Percentiles rank a stretch among this genome's conserved stretches.
phyloP scores from a whole-genome alignment of 2,797 vertebrate genomes.

The Gymnodraco acuticeps region DNA sequence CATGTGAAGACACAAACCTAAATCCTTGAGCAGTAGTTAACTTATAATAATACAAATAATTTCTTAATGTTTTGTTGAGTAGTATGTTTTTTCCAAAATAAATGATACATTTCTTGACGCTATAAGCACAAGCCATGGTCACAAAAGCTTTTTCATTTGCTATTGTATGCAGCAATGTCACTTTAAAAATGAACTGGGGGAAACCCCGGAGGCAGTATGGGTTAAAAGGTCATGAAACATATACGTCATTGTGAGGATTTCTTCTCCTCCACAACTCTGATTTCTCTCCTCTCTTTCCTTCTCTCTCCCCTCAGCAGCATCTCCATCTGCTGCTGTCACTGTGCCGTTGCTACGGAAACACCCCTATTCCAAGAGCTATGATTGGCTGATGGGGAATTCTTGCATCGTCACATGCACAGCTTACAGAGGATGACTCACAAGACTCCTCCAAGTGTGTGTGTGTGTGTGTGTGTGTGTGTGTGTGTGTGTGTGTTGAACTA shows the following conservation, averaged over 20 bases:
- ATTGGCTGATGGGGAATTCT: constrained; percentile 71
- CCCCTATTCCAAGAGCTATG: constrained; percentile 31
- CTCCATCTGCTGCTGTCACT: constrained; percentile 70
- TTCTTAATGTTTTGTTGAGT: neutral
- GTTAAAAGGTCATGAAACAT: constrained; percentile 29
- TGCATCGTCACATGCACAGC: constrained; percentile 64
- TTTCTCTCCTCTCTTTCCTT: constrained; percentile 19
- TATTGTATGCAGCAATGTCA: neutral
- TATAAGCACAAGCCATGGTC: neutral
- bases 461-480: constrained; percentile 7
- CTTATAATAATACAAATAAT: neutral
- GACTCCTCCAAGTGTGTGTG: constrained; percentile 11
- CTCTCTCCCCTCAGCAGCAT: constrained; percentile 37
- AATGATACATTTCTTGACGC: too few species aligned
- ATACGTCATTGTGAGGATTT: neutral
- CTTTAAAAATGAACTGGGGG: neutral
- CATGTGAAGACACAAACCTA: constrained; percentile 27
- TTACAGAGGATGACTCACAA: constrained; percentile 66
- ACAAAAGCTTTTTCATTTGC: neutral
- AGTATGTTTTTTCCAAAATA: too few species aligned
- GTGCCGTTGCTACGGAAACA: constrained; percentile 71
- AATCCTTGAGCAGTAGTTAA: constrained; percentile 6
- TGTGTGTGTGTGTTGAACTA: constrained; percentile 3
- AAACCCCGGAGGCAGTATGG: neutral
- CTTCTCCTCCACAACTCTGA: neutral